A percentile compares a stretch with the other conserved stretches of the same genome.
Conservation (phyloP, 2,113 vertebrate genomes). For the Ceratotherium simum region DNA sequence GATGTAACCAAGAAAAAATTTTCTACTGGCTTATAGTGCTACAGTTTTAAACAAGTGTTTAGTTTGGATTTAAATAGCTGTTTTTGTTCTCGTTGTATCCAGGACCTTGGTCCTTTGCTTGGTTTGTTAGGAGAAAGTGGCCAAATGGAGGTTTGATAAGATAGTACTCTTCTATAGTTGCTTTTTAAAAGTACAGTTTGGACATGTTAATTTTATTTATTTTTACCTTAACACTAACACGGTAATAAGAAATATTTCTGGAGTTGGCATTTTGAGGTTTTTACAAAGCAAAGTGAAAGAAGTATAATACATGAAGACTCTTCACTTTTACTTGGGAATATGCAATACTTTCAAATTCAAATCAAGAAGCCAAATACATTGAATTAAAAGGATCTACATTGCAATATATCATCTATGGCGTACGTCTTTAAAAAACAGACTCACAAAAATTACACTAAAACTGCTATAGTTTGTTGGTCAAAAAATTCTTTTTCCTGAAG, state of each 20-base stretch:
- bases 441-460: not conserved
- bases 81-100: not conserved
- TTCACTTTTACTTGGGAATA: not conserved
- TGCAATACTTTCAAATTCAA: conserved; percentile 39
- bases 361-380: not conserved
- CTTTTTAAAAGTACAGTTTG: not conserved
- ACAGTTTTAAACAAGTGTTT: not conserved
- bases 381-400: not conserved
- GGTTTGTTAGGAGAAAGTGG: not conserved
- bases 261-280: conserved; percentile 31
- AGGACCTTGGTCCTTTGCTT: not conserved
- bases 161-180: not conserved
- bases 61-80: not conserved
- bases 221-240: not conserved
- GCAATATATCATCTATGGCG: not conserved
- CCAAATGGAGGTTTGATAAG: not conserved
- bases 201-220: conserved; percentile 25
- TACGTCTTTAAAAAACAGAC: not conserved
- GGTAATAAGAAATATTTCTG: conserved; percentile 3
- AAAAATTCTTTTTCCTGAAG: not conserved
- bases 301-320: not conserved
- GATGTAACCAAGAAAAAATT: not conserved
- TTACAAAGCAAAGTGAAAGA: conserved; percentile 7
- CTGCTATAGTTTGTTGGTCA: not conserved
- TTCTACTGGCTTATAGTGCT: not conserved